Base-by-base conservation (phyloP, 2,888 invertebrate genomes). In the Cremastinae sp. region DNA sequence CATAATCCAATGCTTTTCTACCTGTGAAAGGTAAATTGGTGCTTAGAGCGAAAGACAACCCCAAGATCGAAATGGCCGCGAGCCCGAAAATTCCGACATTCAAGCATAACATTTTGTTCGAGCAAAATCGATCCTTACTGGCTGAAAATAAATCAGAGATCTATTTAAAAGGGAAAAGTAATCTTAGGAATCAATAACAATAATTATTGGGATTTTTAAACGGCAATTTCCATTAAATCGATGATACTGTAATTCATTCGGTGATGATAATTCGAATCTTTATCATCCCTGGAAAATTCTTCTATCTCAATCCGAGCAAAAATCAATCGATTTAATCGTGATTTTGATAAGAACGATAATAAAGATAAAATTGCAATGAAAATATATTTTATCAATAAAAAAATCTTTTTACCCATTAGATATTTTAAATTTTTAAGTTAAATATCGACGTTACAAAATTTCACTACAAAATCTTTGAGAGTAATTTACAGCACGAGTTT, bases 1-100 rank as follows among this genome's bases (percentile, higher is more conserved):
- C 83, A 20, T 83, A 79, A 59, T 84, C 82, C 1, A 90, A 83
- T 3, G 84, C 88, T 43, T 86, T 84, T 35, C 89, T 84, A 41
- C 89, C 89, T 64, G 85, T 85, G 14, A 80, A 81, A n/a, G 80
- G 55, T 9, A 12, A 49, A 68, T 39, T 37, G 12, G 22, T 41
- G n/a, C 70, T 82, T 1, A 84, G 39, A n/a, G 82, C 86, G 14
- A 81, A 51, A 1, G 85, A 81, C 12, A 87, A 78, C 9, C 81
- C 83, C 37, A 84, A 61, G 10, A 81, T 62, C 9, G 66, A 20
- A 18, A 79, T 45, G 12, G 73, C 62, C 2, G 82, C 37, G 2
- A 83, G 9, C 8, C 78, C 51, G 1, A 79, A 79, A 9, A 81
- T 14, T 16, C 71, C 79, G 2, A 76, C 56, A 53, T 82, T 82